Evolutionary conservation across 1,140 invertebrate species (phyloP).

Genomic region (Drosophila neocordata): DNA sequence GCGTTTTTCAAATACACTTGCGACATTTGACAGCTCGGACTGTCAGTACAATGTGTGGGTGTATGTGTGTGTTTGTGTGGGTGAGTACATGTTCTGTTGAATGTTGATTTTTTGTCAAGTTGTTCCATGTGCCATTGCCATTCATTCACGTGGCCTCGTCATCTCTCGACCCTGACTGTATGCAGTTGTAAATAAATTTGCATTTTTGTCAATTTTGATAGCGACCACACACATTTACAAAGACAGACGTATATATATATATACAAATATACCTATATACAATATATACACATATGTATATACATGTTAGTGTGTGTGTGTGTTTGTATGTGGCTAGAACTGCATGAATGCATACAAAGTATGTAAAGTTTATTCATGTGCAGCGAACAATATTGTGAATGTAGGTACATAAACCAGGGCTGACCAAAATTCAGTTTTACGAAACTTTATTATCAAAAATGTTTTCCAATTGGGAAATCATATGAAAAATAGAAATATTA

Average conservation of each 20-base stretch:
- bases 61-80: slow-evolving; percentile 14
- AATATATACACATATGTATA: not conserved
- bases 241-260: not conserved
- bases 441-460: not conserved
- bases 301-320: not conserved
- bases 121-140: slow-evolving; percentile 60
- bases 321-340: slow-evolving; percentile 4
- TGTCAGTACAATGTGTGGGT: slow-evolving; percentile 55
- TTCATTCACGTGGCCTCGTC: slow-evolving; percentile 60
- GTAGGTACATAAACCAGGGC: slow-evolving; percentile 7
- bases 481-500: not conserved
- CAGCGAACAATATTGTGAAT: slow-evolving; percentile 15
- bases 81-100: slow-evolving; percentile 27
- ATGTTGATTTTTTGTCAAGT: slow-evolving; percentile 69
- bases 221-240: slow-evolving; percentile 43
- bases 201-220: slow-evolving; percentile 79
- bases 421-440: slow-evolving; percentile 1
- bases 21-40: slow-evolving; percentile 74
- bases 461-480: not conserved
- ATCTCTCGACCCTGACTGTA: slow-evolving; percentile 46
- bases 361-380: slow-evolving; percentile 65
- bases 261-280: not conserved
- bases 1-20: slow-evolving; percentile 76
- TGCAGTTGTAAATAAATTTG: slow-evolving; percentile 77
- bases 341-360: slow-evolving; percentile 59